phyloP scores from a whole-genome alignment of 2,888 invertebrate genomes.

The Cactoblastis cactorum region DNA sequence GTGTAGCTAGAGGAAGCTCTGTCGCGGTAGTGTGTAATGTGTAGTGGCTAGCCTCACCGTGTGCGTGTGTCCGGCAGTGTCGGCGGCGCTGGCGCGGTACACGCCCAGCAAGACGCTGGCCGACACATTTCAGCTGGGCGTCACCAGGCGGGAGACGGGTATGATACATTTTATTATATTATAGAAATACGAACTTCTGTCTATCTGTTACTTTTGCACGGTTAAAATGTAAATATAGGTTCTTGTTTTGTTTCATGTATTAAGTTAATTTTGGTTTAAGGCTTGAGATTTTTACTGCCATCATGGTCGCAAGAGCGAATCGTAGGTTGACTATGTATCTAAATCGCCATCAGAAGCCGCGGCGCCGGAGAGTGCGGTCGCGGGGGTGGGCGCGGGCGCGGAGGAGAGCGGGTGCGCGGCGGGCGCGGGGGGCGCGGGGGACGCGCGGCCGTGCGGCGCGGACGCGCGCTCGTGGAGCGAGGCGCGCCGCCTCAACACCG shows the following conservation, averaged over 20 bases:
- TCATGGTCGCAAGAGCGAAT: too few relatives aligned
- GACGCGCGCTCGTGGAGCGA: slow-evolving; percentile 60
- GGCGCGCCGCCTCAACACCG: slow-evolving; percentile 56
- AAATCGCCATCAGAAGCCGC: neutral
- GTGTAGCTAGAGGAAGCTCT: too few relatives aligned
- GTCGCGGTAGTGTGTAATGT: slow-evolving; percentile 3
- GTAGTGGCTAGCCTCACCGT: slow-evolving; percentile 21
- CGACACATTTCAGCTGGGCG: slow-evolving; percentile 88
- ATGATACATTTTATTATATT: neutral
- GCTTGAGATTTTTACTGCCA: too few relatives aligned
- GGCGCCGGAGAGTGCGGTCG: slow-evolving; percentile 20
- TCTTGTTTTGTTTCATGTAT: too few relatives aligned
- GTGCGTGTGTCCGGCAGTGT: slow-evolving; percentile 59
- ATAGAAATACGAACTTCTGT: neutral
- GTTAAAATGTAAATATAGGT: too few relatives aligned
- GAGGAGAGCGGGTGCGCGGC: slow-evolving; percentile 16
- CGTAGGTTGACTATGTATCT: too few relatives aligned
- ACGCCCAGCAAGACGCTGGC: slow-evolving; percentile 88
- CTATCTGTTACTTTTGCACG: too few relatives aligned
- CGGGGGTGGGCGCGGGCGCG: slow-evolving; percentile 22
- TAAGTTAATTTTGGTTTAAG: too few relatives aligned
- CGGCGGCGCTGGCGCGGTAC: slow-evolving; percentile 90
- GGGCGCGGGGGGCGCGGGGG: slow-evolving; percentile 25
- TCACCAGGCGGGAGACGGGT: slow-evolving; percentile 73
- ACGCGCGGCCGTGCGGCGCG: slow-evolving; percentile 52